These are phyloP conservation scores for Oreochromis mossambicus DNA, from an alignment of 2,797 vertebrate genomes.

Conservation along the genomic window DNA sequence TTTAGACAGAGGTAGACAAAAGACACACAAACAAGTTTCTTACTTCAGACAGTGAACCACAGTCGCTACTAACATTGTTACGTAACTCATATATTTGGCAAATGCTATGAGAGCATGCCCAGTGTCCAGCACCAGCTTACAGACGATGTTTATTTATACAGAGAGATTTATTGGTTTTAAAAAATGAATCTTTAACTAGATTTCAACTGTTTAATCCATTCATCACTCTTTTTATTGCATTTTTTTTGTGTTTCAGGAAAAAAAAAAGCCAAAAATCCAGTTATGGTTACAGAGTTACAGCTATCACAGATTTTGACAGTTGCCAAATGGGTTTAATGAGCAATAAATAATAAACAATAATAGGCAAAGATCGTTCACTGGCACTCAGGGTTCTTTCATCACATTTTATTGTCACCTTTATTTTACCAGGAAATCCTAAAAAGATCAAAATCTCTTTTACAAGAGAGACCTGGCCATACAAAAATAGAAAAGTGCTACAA, in stretches of 20 bases:
- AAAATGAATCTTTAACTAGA: not conserved
- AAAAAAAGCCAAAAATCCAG: not conserved
- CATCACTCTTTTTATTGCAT: accelerated
- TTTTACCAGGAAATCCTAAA: not conserved
- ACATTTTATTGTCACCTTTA: not conserved
- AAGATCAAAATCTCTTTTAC: not conserved
- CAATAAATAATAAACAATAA: not conserved
- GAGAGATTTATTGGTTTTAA: not conserved
- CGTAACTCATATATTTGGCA: not conserved
- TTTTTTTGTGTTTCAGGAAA: not conserved
- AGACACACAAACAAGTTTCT: not conserved
- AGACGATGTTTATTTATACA: not conserved
- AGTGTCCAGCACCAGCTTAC: not conserved
- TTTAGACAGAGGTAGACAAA: not conserved
- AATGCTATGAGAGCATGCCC: not conserved
- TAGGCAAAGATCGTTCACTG: not conserved
- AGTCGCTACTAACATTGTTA: not conserved
- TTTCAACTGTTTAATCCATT: not conserved
- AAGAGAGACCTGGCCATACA: not conserved
- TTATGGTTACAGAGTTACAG: not conserved
- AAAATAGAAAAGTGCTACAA: not conserved
- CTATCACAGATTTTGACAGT: not conserved
- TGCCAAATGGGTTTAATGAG: not conserved
- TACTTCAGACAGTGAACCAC: not conserved
- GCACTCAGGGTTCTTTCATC: not conserved